phyloP scores from a whole-genome alignment of 2,888 invertebrate species.

The Lissonota sp. region DNA sequence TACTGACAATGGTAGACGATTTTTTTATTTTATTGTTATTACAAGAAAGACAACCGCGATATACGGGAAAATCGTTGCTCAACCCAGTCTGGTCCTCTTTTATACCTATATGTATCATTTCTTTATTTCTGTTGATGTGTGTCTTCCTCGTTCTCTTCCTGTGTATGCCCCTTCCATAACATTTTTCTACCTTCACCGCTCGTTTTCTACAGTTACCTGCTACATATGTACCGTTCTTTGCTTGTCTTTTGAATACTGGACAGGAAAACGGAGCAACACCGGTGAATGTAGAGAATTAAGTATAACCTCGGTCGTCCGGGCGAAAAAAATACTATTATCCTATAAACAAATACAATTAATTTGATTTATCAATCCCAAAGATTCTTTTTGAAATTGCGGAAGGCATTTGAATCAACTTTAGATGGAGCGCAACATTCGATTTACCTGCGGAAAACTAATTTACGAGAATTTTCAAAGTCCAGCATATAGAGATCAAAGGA shows the following conservation, averaged over 20 bases:
- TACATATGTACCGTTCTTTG: constrained; percentile 55
- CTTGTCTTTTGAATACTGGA: constrained; percentile 33
- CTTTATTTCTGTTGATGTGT: constrained; percentile 1
- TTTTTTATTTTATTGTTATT: background rate
- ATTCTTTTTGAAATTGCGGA: too few species aligned
- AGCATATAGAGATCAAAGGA: too few species aligned
- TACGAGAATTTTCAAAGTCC: too few species aligned
- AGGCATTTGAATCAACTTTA: too few species aligned
- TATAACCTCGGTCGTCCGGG: background rate
- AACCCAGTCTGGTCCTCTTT: background rate
- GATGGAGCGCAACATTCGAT: too few species aligned
- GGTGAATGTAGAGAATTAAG: background rate
- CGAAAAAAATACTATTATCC: background rate
- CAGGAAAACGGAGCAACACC: constrained; percentile 7
- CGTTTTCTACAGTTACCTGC: constrained; percentile 35
- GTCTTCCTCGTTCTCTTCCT: constrained; percentile 11
- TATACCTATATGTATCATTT: constrained; percentile 4
- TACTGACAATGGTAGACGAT: constrained; percentile 3
- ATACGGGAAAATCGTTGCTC: background rate
- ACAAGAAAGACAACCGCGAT: background rate
- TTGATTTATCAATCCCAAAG: too few species aligned
- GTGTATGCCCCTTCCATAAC: constrained; percentile 58
- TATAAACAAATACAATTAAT: too few species aligned
- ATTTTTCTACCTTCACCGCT: constrained; percentile 45
- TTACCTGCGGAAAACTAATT: too few species aligned